A percentile compares a stretch with the other conserved stretches of the same genome.
Conservation (phyloP, 1,140 invertebrate species). For the Temnothorax curvispinosus region DNA sequence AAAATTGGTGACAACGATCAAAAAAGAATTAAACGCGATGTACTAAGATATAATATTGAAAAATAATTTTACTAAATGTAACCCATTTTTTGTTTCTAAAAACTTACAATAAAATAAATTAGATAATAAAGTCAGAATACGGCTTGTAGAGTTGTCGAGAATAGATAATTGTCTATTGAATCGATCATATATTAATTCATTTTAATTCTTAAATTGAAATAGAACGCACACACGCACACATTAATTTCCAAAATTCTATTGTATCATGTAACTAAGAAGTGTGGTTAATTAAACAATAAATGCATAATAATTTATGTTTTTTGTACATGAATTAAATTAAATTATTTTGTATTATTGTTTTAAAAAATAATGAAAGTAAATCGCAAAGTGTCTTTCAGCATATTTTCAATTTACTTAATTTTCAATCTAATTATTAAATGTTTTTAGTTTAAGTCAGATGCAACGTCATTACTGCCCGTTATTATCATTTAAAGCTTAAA, state of each 20-base stretch:
- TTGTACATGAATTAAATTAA: neutral
- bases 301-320: neutral
- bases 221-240: neutral
- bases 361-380: neutral
- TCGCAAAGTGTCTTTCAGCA: neutral
- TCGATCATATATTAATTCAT: neutral
- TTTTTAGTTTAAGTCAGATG: too few species aligned
- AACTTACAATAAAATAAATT: neutral
- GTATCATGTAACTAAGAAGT: neutral
- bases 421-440: neutral
- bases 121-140: neutral
- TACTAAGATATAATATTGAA: neutral
- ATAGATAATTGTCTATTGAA: neutral
- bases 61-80: neutral
- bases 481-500: neutral
- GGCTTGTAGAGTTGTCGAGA: neutral
- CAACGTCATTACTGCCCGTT: neutral
- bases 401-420: neutral
- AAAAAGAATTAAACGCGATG: neutral
- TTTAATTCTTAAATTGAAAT: constrained; percentile 1
- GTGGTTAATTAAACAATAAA: neutral
- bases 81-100: neutral
- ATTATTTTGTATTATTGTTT: neutral
- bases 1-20: neutral
- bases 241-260: neutral